Conservation (phyloP, 2,797 vertebrate genomes). For the Streptopelia turtur region DNA sequence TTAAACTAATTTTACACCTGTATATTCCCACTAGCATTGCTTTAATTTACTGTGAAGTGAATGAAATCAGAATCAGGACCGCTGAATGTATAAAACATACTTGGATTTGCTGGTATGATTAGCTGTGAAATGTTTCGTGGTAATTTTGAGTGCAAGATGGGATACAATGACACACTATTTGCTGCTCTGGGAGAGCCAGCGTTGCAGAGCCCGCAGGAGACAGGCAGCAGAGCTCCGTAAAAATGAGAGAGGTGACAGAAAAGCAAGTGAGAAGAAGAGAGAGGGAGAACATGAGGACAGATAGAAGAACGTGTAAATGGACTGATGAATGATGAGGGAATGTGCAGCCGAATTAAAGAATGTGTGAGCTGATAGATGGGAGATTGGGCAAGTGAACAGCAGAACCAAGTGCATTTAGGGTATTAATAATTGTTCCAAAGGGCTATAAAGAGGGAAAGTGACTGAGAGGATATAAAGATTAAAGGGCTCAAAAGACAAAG, state of each 20-base stretch:
- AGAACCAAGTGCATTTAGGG: not conserved
- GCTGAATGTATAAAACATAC: constrained; percentile 38
- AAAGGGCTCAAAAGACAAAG: not conserved
- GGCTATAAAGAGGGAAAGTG: not conserved
- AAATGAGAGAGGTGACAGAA: constrained; percentile 35
- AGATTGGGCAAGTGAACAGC: not conserved
- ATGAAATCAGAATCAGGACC: constrained; percentile 35
- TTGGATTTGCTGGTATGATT: constrained; percentile 10
- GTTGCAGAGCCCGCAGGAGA: not conserved
- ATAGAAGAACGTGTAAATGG: constrained; percentile 50
- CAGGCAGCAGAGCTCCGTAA: not conserved
- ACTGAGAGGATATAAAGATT: not conserved
- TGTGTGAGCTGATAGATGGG: constrained; percentile 51
- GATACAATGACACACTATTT: constrained; percentile 30
- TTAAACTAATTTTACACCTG: constrained; percentile 48
- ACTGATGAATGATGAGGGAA: constrained; percentile 59
- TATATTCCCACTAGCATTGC: constrained; percentile 22
- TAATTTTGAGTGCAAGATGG: constrained; percentile 4
- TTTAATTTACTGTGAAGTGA: constrained; percentile 54
- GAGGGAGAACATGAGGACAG: not conserved
- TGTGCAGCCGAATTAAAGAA: constrained; percentile 52
- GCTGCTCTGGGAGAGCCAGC: not conserved
- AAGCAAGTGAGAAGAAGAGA: constrained; percentile 15
- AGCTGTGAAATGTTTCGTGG: constrained; percentile 45
- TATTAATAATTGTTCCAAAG: not conserved